Evolutionary conservation across 2,888 invertebrate species (phyloP), one percentile per base, ranked within the genome.

Genomic region (Leptinotarsa rubiginosa): DNA sequence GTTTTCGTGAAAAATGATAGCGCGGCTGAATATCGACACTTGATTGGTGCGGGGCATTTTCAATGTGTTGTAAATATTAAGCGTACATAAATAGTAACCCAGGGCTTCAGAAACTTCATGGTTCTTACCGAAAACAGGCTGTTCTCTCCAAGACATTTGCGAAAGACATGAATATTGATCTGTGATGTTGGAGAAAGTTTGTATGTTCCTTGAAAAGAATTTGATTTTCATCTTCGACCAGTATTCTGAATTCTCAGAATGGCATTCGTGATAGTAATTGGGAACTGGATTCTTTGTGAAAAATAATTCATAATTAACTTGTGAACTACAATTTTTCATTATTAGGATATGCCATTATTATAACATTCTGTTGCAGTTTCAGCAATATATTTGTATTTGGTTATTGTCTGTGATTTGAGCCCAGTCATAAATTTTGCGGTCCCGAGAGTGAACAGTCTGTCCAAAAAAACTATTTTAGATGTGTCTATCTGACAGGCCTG

Each of bases 401-500:
- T 31, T 31, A 7, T 31, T 31, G 31, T 31, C 10, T 31, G 31
- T 31, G 31, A 10, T 31, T 31, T 31, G 31, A 31, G 10, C 31
- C 31, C 10, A 5, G 10, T 41, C 41, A 41, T 41, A 10, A 41
- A 41, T 41, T 41, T 41, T 10, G 56, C 2, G 12, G 31, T 62
- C 31, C 10, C 62, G 41, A n/a, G n/a, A 31, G 41, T 62, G 62
- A 62, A 62, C 56, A 56, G 20, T 7, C 31, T 62, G 3, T 41
- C 0, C 15, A 10, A 18, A 62, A 62, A 62, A 18, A 16, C 62
- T n/a, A 25, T 31, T 62, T 41, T 31, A n/a, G 41, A 18, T 31
- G 41, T 41, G 62, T 41, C 62, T 66, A 78, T 81, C 77, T 77
- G 79, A 77, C 80, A 81, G 80, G 75, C 82, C 80, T 56, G 56